A percentile compares a stretch with the other conserved stretches of the same genome.
These are phyloP conservation scores for Zonitis immaculata DNA, from an alignment of 2,888 invertebrate species.

Conservation along the genomic window DNA sequence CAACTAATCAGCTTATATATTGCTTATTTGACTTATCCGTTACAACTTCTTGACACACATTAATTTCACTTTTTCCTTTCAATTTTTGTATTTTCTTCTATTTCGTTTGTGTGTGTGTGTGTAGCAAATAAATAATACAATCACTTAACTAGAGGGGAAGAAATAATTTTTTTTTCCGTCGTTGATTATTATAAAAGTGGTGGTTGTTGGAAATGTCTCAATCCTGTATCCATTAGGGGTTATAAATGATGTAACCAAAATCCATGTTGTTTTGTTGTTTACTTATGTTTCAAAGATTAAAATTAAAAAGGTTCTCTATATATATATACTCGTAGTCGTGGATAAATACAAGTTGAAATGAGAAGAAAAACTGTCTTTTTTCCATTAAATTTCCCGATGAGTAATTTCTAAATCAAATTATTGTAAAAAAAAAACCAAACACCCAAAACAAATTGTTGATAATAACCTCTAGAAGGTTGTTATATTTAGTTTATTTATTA, in stretches of 20 bases:
- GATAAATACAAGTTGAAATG: too few species aligned
- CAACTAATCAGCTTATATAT: constrained; percentile 36
- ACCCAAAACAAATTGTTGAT: too few species aligned
- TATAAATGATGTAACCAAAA: constrained; percentile 44
- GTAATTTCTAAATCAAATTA: too few species aligned
- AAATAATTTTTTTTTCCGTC: constrained; percentile 20
- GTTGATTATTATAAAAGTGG: too few species aligned
- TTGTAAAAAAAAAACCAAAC: too few species aligned
- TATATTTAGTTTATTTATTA: too few species aligned
- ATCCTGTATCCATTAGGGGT: constrained; percentile 40
- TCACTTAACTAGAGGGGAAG: neutral
- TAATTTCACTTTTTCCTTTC: neutral
- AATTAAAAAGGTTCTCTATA: constrained; percentile 28
- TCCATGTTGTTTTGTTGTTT: constrained; percentile 38
- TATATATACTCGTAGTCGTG: too few species aligned
- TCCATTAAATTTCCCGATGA: too few species aligned
- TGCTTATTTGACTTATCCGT: constrained; percentile 22
- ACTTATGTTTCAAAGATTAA: constrained; percentile 31
- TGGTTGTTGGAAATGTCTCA: too few species aligned
- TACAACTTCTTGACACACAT: constrained; percentile 1
- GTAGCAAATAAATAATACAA: constrained; percentile 1
- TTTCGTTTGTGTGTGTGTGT: neutral
- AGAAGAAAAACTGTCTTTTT: too few species aligned
- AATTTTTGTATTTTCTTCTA: neutral
- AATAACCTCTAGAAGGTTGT: too few species aligned